Conservation (phyloP, 1,140 invertebrate genomes). For the Mycetomoellerius zeteki region DNA sequence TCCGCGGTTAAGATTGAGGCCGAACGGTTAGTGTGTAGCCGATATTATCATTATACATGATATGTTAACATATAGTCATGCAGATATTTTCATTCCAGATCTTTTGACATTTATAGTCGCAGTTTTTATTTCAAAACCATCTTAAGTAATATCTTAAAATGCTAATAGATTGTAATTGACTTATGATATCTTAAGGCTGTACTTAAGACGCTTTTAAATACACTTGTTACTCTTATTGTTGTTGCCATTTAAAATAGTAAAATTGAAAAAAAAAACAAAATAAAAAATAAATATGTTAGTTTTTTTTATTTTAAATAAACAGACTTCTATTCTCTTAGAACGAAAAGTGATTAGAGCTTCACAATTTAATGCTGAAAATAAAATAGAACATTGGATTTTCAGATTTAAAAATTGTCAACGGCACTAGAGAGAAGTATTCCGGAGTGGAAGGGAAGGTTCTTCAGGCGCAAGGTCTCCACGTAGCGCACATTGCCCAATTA, state of each 20-base stretch:
- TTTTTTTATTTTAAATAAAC: neutral
- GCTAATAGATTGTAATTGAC: no score
- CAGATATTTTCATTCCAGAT: neutral
- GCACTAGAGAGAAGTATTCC: slow-evolving; percentile 81
- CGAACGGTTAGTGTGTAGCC: slow-evolving; percentile 76
- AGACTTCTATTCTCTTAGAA: neutral
- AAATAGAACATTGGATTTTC: slow-evolving; percentile 7
- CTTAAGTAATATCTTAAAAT: no score
- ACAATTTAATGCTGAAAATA: slow-evolving; percentile 10
- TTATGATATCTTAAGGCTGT: no score
- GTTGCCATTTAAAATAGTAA: neutral
- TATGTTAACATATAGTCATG: neutral
- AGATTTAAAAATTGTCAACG: slow-evolving; percentile 81
- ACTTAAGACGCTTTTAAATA: no score
- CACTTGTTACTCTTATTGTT: neutral
- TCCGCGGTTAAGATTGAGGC: slow-evolving; percentile 77
- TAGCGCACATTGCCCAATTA: slow-evolving; percentile 83
- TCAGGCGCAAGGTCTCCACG: slow-evolving; percentile 84
- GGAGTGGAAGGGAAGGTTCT: slow-evolving; percentile 84
- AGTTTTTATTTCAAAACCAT: no score
- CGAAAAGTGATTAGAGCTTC: neutral
- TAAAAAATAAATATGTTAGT: neutral
- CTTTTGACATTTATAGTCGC: neutral
- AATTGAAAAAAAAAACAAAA: neutral
- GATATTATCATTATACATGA: neutral